These are phyloP conservation scores for Stegodyphus dumicola DNA, from an alignment of 1,140 invertebrate species.

Conservation along the genomic window DNA sequence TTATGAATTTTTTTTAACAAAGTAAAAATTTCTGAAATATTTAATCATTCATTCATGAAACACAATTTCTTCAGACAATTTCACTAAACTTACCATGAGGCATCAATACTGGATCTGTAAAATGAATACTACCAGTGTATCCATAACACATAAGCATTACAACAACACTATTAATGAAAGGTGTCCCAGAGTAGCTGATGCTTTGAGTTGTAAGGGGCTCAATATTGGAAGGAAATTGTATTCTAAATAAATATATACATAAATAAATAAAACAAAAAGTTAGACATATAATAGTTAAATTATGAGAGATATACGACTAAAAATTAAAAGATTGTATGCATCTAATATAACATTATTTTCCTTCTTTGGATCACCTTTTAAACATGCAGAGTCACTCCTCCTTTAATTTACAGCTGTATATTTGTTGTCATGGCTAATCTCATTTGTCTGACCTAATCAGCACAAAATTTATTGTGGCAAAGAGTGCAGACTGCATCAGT, in stretches of 20 bases:
- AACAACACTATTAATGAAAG: conserved; percentile 57
- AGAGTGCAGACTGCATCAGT: too few species aligned
- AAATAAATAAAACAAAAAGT: not conserved
- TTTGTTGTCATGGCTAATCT: too few species aligned
- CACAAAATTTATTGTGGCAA: too few species aligned
- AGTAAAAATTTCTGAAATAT: not conserved
- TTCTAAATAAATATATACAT: conserved; percentile 35
- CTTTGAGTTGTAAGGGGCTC: conserved; percentile 55
- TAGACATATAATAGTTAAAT: too few species aligned
- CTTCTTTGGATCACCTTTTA: too few species aligned
- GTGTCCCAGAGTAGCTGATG: conserved; percentile 28
- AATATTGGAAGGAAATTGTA: conserved; percentile 62
- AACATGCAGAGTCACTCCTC: too few species aligned
- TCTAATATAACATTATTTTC: too few species aligned
- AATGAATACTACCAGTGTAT: conserved; percentile 62
- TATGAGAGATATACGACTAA: too few species aligned
- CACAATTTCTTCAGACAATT: not conserved
- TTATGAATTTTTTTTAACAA: not conserved
- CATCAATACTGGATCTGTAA: conserved; percentile 60
- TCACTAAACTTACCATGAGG: conserved; percentile 30
- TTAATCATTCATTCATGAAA: not conserved
- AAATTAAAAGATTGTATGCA: too few species aligned
- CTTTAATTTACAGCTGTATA: too few species aligned
- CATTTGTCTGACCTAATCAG: too few species aligned
- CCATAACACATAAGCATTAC: conserved; percentile 64